These are phyloP conservation scores for Muricea muricata DNA, from an alignment of 92 coral and sea anemone species.

Conservation along the genomic window DNA sequence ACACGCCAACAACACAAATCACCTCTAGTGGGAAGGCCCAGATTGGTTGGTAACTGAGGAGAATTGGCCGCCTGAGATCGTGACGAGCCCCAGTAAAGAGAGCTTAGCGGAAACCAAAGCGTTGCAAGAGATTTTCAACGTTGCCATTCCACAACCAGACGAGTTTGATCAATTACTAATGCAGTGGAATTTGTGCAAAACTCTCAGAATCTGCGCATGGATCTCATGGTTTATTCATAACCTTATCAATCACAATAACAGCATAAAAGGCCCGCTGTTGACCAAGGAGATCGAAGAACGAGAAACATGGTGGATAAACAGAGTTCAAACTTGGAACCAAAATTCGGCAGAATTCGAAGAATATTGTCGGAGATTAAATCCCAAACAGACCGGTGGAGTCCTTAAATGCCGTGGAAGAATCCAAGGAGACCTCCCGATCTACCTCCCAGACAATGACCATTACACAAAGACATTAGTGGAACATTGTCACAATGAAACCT, in stretches of 20 bases:
- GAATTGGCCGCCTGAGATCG: background rate
- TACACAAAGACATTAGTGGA: constrained; percentile 19
- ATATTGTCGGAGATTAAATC: no score
- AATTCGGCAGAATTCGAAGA: no score
- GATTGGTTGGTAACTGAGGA: background rate
- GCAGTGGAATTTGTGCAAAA: background rate
- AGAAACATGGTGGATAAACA: no score
- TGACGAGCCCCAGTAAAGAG: background rate
- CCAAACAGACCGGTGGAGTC: no score
- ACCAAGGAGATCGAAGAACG: no score
- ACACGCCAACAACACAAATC: background rate
- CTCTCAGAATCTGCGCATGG: no score
- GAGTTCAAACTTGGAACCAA: no score
- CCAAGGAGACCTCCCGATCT: constrained; percentile 27
- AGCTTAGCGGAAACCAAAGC: constrained; percentile 36
- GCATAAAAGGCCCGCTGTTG: no score
- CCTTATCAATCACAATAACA: background rate
- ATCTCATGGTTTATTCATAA: background rate
- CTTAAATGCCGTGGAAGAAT: constrained; percentile 38
- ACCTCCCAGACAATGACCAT: background rate
- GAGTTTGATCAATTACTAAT: background rate
- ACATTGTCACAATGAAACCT: background rate
- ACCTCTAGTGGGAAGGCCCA: background rate
- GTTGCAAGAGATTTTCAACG: background rate
- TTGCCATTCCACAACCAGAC: background rate